Conservation (phyloP, 2,113 vertebrate genomes). For the Marmota flaviventris region DNA sequence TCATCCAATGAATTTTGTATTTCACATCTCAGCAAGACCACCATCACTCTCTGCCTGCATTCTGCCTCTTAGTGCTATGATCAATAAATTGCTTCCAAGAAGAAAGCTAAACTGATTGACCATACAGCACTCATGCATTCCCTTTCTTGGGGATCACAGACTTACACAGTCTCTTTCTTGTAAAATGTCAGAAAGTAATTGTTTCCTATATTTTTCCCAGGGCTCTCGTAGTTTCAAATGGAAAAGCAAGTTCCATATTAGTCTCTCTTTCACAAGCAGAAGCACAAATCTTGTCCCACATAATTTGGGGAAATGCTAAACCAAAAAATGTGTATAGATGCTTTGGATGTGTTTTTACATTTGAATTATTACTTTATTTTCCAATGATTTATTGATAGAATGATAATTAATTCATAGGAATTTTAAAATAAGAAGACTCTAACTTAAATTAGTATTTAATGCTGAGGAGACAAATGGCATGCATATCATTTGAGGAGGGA, state of each 20-base stretch:
- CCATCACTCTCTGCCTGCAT: not conserved
- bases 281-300: not conserved
- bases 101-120: not conserved
- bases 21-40: not conserved
- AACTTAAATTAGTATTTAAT: constrained; percentile 53
- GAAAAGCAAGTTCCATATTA: not conserved
- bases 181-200: not conserved
- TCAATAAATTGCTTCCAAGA: not conserved
- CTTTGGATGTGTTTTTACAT: constrained; percentile 19
- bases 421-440: constrained; percentile 6
- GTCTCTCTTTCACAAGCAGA: not conserved
- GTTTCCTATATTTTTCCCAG: not conserved
- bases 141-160: not conserved
- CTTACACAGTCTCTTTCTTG: not conserved
- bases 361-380: constrained; percentile 7
- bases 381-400: constrained; percentile 51
- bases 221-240: not conserved
- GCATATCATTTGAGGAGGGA: constrained; percentile 22
- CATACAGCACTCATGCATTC: not conserved
- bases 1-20: not conserved
- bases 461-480: constrained; percentile 49
- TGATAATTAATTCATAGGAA: constrained; percentile 47
- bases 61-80: rapidly evolving
- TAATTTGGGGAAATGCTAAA: constrained; percentile 22
- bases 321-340: not conserved